Conservation (phyloP, 37 sponge, comb jelly and placozoan genomes). For the Haliclona indistincta region DNA sequence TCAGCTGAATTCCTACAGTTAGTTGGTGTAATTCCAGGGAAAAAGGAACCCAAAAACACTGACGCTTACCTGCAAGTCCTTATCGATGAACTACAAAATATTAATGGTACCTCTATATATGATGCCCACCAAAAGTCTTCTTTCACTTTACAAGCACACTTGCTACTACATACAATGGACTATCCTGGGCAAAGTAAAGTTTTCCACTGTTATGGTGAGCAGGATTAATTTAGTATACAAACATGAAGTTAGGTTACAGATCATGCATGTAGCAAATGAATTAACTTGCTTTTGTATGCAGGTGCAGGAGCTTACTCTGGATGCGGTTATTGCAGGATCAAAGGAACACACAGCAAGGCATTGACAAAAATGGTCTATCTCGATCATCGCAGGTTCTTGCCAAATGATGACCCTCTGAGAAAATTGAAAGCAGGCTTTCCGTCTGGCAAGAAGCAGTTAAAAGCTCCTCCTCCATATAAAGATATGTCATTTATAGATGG, state of each 20-base stretch:
- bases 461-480: not conserved
- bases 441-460: not conserved
- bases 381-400: not conserved
- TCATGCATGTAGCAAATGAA: not conserved
- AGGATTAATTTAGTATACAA: not conserved
- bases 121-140: constrained; percentile 17
- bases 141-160: not conserved
- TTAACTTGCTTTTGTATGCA: not conserved
- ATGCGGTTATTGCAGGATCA: not conserved
- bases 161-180: constrained; percentile 28
- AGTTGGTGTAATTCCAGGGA: constrained; percentile 39
- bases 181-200: constrained; percentile 22
- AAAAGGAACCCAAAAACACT: not conserved
- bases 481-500: not conserved
- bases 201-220: not conserved
- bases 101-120: not conserved
- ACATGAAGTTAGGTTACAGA: not conserved
- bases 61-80: constrained; percentile 23
- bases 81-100: constrained; percentile 22
- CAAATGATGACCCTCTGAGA: not conserved
- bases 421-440: not conserved
- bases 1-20: not conserved
- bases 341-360: not conserved
- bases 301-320: constrained; percentile 23
- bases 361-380: constrained; percentile 11